Evolutionary conservation across 2,797 vertebrate species (phyloP), one percentile per base, ranked within the genome.

Genomic region (Oreochromis grahami): DNA sequence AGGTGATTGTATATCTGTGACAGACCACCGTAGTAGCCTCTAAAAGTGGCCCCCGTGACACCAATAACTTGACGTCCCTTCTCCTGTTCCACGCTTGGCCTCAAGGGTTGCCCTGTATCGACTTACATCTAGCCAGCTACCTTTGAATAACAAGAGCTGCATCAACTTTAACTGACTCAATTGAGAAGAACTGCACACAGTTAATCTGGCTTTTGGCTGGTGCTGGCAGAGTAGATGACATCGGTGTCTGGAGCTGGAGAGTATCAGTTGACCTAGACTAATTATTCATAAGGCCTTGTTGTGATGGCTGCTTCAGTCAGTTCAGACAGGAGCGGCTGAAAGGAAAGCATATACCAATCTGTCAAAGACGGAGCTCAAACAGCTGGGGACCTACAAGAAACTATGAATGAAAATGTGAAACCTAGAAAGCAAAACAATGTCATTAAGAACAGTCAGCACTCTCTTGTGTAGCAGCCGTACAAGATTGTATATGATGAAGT

Each of bases 211-310:
- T 94, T 88, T 91, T 91, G 92, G 90, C 89, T 78, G 87, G 85
- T 5, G 78, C 88, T 80, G 45, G 86, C 80, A 13, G 87, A 86
- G 79, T 60, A 78, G 89, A 95, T 91, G 91, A 91, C 92, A 89
- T 88, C 36, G 5, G 83, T 86, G 90, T 82, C 87, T 72, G 80
- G 89, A 90, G 92, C 88, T 56, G 70, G 74, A 87, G 91, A 93
- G 93, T 94, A 95, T 94, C 92, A 88, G 94, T 90, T 95, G 91
- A 94, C 92, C 91, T 83, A 87, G 92, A 88, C 93, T 93, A 94
- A 94, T 95, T 94, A 94, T 94, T 94, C 94, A 95, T 91, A 86
- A 90, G 92, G 92, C 85, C 89, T 89, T 95, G 92, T 95, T 94
- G 87, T 93, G 93, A 93, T 84, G 92, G 91, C 90, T 93, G 91